Base-by-base conservation (phyloP, 2,113 vertebrate species). In the Lepus timidus region DNA sequence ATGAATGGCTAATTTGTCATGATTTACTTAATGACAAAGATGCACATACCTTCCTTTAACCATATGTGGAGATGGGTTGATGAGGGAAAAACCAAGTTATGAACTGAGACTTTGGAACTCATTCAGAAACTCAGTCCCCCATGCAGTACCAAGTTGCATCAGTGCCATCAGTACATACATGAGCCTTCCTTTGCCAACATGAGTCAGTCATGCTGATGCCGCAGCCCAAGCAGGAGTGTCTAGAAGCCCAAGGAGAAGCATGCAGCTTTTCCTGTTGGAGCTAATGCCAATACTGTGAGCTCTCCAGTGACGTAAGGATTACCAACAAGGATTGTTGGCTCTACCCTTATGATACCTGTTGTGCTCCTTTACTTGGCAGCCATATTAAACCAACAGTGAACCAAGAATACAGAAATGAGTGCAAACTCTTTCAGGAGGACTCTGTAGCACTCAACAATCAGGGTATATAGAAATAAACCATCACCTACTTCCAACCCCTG, bases 221-320 rank as follows among this genome's bases (percentile, higher is more conserved):
- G 51, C 79, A 82, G 74, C 70, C 82, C 82, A 86, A 14, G 51
- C 0, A 2, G 91, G 85, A 95, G 88, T 65, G 16, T 65, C 88
- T 55, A 75, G 51, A 71, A 67, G 71, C 58, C 67, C 64, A 73
- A 1, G 90, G 92, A 68, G 68, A 88, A 88, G 20, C 78, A 88
- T 85, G 85, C 85, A 51, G 88, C 25, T 75, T 92, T 95, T 96
- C 94, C 91, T 95, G 92, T 80, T 79, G 82, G 78, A 88, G 82
- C 68, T 67, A 78, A 95, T 91, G 44, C 49, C 8, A 9, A 23
- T 27, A 33, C 27, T 29, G 13, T 78, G 90, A 84, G 49, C 73
- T 89, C 22, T 62, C 55, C 7, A 16, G 78, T 85, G 85, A 55
- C 25, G 2, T 3, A 25, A 70, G 31, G 51, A 68, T 39, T 90